Evolutionary conservation across 2,888 invertebrate species (phyloP).

Genomic region (Uloborus plumipes): DNA sequence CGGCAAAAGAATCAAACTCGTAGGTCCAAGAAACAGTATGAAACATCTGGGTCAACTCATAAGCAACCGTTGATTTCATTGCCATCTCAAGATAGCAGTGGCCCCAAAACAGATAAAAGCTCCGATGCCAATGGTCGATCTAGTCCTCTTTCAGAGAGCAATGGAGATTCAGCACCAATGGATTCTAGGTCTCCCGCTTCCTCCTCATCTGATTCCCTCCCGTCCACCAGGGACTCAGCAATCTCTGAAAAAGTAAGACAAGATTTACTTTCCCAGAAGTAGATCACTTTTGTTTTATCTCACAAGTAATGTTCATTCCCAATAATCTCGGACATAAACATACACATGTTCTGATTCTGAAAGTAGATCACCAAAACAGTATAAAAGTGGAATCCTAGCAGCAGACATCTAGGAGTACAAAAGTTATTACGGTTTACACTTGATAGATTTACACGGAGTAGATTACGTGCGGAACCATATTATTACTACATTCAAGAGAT

Average conservation of each 20-base stretch:
- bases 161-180: constrained; percentile 51
- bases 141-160: constrained; percentile 55
- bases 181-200: constrained; percentile 52
- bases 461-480: too few species aligned
- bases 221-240: constrained; percentile 37
- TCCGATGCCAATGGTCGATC: constrained; percentile 46
- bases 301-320: too few species aligned
- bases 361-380: too few species aligned
- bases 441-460: too few species aligned
- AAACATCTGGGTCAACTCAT: constrained; percentile 1
- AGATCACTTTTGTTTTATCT: too few species aligned
- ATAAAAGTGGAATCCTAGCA: too few species aligned
- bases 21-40: constrained; percentile 34
- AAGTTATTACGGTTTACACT: too few species aligned
- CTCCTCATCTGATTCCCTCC: constrained; percentile 61
- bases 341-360: too few species aligned
- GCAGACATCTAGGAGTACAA: too few species aligned
- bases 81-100: constrained; percentile 48
- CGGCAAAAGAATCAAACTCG: constrained; percentile 30
- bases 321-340: too few species aligned
- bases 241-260: constrained; percentile 35
- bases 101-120: constrained; percentile 31
- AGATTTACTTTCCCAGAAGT: too few species aligned
- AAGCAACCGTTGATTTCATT: constrained; percentile 21
- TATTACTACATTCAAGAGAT: too few species aligned